phyloP scores from a whole-genome alignment of 2,113 vertebrate species.

The Stercorarius parasiticus region DNA sequence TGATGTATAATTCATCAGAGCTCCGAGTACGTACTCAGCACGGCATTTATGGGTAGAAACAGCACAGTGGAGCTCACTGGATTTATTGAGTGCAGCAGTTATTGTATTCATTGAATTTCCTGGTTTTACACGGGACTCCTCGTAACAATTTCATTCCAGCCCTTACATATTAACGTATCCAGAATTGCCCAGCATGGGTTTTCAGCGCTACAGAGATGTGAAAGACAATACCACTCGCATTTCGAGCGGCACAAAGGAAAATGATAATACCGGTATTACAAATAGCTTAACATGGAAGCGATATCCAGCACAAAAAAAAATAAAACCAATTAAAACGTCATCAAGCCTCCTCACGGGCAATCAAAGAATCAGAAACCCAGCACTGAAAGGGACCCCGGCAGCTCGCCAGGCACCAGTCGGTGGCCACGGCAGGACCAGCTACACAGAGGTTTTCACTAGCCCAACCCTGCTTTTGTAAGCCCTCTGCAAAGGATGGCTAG shows the following conservation, averaged over 20 bases:
- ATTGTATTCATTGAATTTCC: background rate
- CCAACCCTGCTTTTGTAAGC: background rate
- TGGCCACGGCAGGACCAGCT: background rate
- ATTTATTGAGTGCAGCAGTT: background rate
- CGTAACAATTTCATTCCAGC: background rate
- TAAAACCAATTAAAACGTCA: too few relatives aligned
- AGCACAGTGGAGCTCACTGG: background rate
- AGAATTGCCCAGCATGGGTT: background rate
- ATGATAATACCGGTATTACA: background rate
- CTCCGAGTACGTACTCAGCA: background rate
- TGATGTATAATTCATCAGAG: background rate
- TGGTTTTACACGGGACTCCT: background rate
- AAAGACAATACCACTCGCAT: background rate
- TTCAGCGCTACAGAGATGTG: background rate
- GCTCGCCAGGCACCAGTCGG: accelerated
- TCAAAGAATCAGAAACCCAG: background rate
- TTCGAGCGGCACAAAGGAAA: background rate
- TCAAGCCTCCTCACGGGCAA: accelerated
- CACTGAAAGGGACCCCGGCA: accelerated
- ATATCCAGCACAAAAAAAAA: background rate
- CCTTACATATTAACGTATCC: background rate
- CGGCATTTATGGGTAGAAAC: background rate
- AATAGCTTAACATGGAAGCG: background rate
- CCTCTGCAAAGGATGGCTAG: background rate
- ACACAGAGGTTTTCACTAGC: background rate